A percentile compares a stretch with the other conserved stretches of the same genome.
These are phyloP conservation scores for Junco hyemalis DNA, from an alignment of 2,113 vertebrate genomes.

Conservation along the genomic window DNA sequence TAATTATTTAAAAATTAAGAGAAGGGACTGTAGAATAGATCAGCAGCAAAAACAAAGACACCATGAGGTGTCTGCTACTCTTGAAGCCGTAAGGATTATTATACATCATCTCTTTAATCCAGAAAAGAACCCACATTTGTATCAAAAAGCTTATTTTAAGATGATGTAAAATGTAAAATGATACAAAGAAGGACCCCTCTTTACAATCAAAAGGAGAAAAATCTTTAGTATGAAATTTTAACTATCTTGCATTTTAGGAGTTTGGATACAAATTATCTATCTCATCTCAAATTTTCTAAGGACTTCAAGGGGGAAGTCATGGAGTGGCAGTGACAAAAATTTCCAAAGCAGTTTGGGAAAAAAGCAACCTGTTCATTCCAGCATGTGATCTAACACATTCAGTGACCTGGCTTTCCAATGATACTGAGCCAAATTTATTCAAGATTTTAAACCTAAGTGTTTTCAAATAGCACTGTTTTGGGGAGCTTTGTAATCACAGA, in stretches of 20 bases:
- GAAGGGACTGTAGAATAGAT: neutral
- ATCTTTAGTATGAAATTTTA: neutral
- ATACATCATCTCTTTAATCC: neutral
- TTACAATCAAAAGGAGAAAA: neutral
- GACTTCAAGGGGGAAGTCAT: neutral
- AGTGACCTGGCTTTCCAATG: neutral
- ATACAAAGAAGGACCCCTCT: neutral
- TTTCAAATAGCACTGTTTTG: neutral
- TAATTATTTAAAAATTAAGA: neutral
- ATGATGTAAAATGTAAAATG: neutral
- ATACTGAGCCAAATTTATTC: neutral
- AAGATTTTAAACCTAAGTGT: neutral
- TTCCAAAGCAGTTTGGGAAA: neutral
- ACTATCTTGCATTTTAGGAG: neutral
- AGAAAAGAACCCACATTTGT: rapidly evolving
- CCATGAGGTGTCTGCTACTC: neutral
- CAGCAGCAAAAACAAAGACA: neutral
- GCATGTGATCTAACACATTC: neutral
- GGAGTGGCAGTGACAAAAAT: neutral
- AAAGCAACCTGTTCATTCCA: neutral
- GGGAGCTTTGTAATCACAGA: neutral
- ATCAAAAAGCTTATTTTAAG: neutral
- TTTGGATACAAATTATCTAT: neutral
- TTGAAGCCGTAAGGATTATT: neutral
- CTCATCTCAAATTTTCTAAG: neutral